phyloP scores from a whole-genome alignment of 2,113 vertebrate species.

The Hyperoodon ampullatus region DNA sequence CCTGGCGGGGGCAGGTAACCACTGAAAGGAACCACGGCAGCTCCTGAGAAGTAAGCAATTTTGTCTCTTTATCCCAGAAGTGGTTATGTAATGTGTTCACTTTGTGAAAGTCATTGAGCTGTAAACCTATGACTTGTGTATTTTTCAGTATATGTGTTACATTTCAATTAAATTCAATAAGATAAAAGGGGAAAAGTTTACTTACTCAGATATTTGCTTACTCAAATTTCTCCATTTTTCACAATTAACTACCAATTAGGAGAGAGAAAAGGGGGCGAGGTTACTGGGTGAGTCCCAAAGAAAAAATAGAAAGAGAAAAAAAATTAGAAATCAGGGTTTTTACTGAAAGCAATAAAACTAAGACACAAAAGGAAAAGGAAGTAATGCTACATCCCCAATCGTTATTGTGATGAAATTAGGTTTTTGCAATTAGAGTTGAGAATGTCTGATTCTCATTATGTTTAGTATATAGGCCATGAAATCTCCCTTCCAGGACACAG shows the following conservation, averaged over 20 bases:
- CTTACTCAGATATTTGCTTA: background rate
- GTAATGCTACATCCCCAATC: rapidly evolving
- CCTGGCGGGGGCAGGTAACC: background rate
- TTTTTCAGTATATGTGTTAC: background rate
- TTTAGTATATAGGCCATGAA: slow-evolving; percentile 55
- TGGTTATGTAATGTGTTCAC: rapidly evolving
- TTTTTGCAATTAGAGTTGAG: background rate
- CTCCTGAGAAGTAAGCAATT: background rate
- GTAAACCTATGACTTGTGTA: too few species aligned
- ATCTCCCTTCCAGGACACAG: background rate
- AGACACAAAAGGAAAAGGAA: background rate
- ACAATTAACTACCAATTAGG: background rate
- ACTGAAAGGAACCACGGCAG: background rate
- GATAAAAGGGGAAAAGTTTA: background rate
- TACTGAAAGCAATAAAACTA: background rate
- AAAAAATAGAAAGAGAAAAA: background rate
- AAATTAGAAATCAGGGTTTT: background rate
- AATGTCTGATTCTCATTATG: background rate
- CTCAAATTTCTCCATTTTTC: background rate
- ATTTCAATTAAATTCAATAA: background rate
- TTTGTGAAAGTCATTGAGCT: too few species aligned
- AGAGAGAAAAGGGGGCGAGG: background rate
- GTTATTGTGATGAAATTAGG: background rate
- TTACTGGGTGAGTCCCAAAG: background rate
- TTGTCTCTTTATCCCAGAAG: background rate